Evolutionary conservation across 2,888 invertebrate species (phyloP), one percentile per base, ranked within the genome.

Genomic region (Sphinx pinastri): DNA sequence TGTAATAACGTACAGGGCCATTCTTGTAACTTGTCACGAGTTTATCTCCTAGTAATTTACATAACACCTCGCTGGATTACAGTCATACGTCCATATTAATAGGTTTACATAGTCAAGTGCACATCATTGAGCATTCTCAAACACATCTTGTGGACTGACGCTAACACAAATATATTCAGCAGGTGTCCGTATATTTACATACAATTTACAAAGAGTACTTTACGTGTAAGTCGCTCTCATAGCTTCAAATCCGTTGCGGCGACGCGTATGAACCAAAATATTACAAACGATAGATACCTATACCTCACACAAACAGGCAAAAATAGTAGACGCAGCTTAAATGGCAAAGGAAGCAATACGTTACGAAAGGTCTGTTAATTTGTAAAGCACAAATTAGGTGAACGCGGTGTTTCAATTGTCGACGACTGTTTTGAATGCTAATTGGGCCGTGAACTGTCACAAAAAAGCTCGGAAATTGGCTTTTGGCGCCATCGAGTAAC

Each of bases 151-250:
- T 80, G 81, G 82, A 79, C 83, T 83, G 79, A 84, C 84, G 82
- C 81, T 84, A 81, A 84, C 79, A 88, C 88, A 90, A 93, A 92
- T 90, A 88, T 92, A 93, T 93, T 90, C 93, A 89, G 91, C 93
- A 93, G 93, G 93, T 94, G 93, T 92, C 89, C 88, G 84, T 85
- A 76, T 90, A 93, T 94, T 93, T 90, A 92, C 93, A 94, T 93
- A 93, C 91, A 91, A 92, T 93, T 93, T 93, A 88, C 85, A 87
- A 86, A 91, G 86, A 83, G 67, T 86, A 84, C 82, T 86, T 84
- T 77, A 81, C 80, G 83, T 88, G 55, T 88, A 85, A 88, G 88
- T 84, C 84, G 83, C 85, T 86, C 83, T 84, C 58, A 86, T 86
- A 87, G 83, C 82, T 84, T 83, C 77, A 80, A 83, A 88, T 88